A percentile compares a stretch with the other conserved stretches of the same genome.
Evolutionary conservation across 2,113 vertebrate species (phyloP).

Genomic region (Variabilichromis moorii): DNA sequence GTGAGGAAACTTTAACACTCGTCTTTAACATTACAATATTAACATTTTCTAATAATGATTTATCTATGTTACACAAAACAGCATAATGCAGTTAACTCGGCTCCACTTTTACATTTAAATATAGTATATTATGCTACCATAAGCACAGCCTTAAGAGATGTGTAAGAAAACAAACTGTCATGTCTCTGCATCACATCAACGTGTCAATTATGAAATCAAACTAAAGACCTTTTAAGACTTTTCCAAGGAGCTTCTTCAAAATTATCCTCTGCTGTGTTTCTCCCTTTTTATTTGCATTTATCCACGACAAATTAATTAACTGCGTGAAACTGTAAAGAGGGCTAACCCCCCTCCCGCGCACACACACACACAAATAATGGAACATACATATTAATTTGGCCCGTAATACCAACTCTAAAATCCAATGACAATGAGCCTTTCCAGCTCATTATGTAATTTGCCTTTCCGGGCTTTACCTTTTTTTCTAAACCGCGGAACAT

Average conservation of each 20-base stretch:
- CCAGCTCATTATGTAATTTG: background rate
- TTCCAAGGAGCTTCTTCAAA: background rate
- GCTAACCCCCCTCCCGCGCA: fast-evolving
- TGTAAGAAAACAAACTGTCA: background rate
- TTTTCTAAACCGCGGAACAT: background rate
- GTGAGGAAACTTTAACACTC: background rate
- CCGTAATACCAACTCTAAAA: background rate
- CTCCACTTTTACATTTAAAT: background rate
- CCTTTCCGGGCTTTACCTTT: background rate
- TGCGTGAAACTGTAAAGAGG: background rate
- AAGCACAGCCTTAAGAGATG: background rate
- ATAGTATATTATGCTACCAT: background rate
- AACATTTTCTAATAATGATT: background rate
- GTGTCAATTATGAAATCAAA: background rate
- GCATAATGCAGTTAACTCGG: background rate
- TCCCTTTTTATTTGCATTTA: background rate
- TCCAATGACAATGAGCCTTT: fast-evolving
- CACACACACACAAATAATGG: background rate
- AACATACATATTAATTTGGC: background rate
- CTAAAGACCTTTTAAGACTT: background rate
- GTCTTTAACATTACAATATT: background rate
- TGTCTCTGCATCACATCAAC: background rate
- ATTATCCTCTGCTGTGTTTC: background rate
- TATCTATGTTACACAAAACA: background rate
- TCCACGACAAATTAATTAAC: background rate